phyloP scores from a whole-genome alignment of 2,888 invertebrate species.

The Uropetala carovei region DNA sequence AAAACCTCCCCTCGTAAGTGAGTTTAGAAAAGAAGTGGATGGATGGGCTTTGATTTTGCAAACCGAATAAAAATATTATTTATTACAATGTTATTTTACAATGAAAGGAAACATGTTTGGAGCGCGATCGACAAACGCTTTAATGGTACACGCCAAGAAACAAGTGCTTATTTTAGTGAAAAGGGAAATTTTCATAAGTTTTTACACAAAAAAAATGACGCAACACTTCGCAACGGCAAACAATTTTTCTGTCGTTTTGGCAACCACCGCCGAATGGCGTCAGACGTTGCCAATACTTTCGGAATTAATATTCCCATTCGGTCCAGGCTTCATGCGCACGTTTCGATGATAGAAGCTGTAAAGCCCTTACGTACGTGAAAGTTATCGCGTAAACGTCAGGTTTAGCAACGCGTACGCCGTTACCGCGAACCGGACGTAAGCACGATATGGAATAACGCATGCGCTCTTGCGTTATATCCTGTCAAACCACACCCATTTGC shows the following conservation, averaged over 20 bases:
- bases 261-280: not conserved
- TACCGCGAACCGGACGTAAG: not conserved
- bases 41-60: no score
- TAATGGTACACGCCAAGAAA: no score
- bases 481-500: not conserved
- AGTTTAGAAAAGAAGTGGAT: no score
- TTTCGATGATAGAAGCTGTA: not conserved
- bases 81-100: no score
- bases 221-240: no score
- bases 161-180: no score
- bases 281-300: not conserved
- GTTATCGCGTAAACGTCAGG: slow-evolving; percentile 22
- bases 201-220: no score
- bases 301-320: not conserved
- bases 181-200: no score
- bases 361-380: not conserved
- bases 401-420: not conserved
- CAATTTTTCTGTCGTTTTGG: not conserved
- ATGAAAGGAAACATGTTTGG: no score
- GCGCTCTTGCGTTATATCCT: not conserved
- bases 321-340: not conserved
- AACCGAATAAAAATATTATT: no score
- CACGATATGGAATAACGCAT: slow-evolving; percentile 14
- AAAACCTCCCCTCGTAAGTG: no score
- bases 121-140: no score